Base-by-base conservation (phyloP, 2,797 vertebrate genomes). In the Pitangus sulphuratus region DNA sequence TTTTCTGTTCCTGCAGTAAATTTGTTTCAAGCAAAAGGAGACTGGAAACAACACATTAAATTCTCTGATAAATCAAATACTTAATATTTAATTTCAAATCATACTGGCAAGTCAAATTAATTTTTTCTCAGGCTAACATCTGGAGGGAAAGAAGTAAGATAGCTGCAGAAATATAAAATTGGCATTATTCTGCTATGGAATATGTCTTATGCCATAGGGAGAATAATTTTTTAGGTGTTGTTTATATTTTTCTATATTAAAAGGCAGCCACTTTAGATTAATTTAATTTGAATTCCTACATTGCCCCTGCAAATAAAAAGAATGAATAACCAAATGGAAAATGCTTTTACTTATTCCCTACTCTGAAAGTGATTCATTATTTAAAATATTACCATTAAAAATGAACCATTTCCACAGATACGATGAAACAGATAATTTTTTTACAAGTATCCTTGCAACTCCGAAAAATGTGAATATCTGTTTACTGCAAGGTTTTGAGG, bases 381-480 rank as follows among this genome's bases (percentile, higher is more conserved):
- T 95, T 94, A 93, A 90, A 93, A 91, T 69, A 92, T 42, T 95
- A 56, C 60, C 70, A 89, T 96, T 94, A 92, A 94, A 95, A 82
- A 95, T 92, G 47, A 93, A 86, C 74, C 13, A 45, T 87, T 91
- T 92, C 50, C 66, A 53, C 82, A 93, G 79, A 76, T 85, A 78
- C 3, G 1, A 80, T 87, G 79, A 84, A 95, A 58, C 0, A 3
- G 76, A 50, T 83, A 40, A 51, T 81, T 84, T 92, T 95, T 93
- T 94, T 81, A 83, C 81, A 83, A 33, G 13, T 71, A 61, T 89
- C 31, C 28, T 82, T 90, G 57, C 68, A 87, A 44, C 84, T 87
- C 26, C 54, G 37, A 35, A 87, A 95, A 93, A 93, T 1, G 2
- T 65, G 56, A 89, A 30, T 90, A 74, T 90, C 85, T 87, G 44